A percentile compares a stretch with the other conserved stretches of the same genome.
phyloP scores from a whole-genome alignment of 2,888 invertebrate species.

The Eutolmus rufibarbis region DNA sequence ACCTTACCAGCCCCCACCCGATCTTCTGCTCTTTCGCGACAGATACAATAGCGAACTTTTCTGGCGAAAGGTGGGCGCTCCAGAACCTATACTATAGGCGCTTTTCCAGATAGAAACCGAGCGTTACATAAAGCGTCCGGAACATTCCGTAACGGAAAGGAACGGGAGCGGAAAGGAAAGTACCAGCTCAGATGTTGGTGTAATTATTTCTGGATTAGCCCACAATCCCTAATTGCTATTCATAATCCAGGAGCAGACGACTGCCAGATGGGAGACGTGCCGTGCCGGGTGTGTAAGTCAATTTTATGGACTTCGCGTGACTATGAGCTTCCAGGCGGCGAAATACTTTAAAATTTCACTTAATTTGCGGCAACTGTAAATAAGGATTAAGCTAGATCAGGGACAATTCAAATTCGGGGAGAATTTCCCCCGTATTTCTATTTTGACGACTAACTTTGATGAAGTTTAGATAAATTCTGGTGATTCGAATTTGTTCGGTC shows the following conservation, averaged over 20 bases:
- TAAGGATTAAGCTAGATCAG: slow-evolving; percentile 19
- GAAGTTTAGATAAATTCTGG: background rate
- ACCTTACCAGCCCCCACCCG: background rate
- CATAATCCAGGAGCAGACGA: slow-evolving; percentile 29
- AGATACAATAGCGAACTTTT: slow-evolving; percentile 1
- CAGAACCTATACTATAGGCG: background rate
- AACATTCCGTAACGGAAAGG: background rate
- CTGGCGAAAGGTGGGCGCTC: background rate
- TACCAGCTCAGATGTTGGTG: slow-evolving; percentile 24
- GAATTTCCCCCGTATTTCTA: background rate
- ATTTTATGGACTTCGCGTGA: slow-evolving; percentile 35
- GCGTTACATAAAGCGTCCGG: background rate
- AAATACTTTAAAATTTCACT: slow-evolving; percentile 31
- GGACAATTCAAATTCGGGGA: background rate
- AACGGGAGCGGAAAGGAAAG: background rate
- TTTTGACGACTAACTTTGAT: background rate
- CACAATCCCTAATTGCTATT: slow-evolving; percentile 35
- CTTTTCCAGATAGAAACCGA: background rate
- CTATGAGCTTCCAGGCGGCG: background rate
- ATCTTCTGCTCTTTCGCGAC: background rate
- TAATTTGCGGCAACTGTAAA: slow-evolving; percentile 33
- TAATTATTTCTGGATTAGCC: slow-evolving; percentile 36
- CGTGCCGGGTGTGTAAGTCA: slow-evolving; percentile 32
- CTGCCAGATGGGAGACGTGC: slow-evolving; percentile 36
- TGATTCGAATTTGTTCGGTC: background rate